These are phyloP conservation scores for Pammene fasciana DNA, from an alignment of 2,888 invertebrate genomes.

Conservation along the genomic window DNA sequence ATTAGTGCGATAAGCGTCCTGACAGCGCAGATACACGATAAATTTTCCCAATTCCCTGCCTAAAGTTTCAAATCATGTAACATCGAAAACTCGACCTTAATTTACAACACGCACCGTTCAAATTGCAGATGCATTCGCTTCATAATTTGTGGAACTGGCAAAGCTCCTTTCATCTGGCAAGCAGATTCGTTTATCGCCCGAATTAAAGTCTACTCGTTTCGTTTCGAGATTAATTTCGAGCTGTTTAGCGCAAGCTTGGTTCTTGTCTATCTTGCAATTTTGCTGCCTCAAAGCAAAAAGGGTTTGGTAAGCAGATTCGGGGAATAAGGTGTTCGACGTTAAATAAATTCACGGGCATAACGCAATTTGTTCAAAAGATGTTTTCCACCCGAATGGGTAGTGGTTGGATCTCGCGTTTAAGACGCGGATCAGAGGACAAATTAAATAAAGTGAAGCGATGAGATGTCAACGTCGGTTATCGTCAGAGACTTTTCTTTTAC, in stretches of 20 bases:
- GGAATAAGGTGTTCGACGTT: slow-evolving; percentile 39
- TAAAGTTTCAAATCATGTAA: slow-evolving; percentile 30
- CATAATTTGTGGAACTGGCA: slow-evolving; percentile 41
- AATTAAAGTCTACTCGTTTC: slow-evolving; percentile 61
- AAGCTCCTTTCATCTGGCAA: slow-evolving; percentile 44
- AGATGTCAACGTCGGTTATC: slow-evolving; percentile 33
- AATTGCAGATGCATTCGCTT: slow-evolving; percentile 33
- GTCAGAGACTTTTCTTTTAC: slow-evolving; percentile 26
- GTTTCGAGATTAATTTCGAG: slow-evolving; percentile 62
- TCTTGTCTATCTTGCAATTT: slow-evolving; percentile 55
- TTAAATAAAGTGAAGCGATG: slow-evolving; percentile 38
- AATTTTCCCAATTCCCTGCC: slow-evolving; percentile 32
- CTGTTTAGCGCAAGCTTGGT: slow-evolving; percentile 56
- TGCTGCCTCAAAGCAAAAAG: slow-evolving; percentile 47
- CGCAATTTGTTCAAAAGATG: slow-evolving; percentile 36
- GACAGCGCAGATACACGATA: slow-evolving; percentile 42
- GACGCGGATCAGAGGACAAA: slow-evolving; percentile 28
- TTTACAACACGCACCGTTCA: slow-evolving; percentile 12
- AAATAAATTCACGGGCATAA: slow-evolving; percentile 36
- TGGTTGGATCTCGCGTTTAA: slow-evolving; percentile 28
- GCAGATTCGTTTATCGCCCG: slow-evolving; percentile 60
- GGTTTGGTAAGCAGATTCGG: slow-evolving; percentile 47
- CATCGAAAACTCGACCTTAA: slow-evolving; percentile 29
- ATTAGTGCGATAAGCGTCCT: slow-evolving; percentile 52
- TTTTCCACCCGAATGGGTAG: slow-evolving; percentile 36